Conservation (phyloP, 1,140 invertebrate species). For the Anastatus disparis region DNA sequence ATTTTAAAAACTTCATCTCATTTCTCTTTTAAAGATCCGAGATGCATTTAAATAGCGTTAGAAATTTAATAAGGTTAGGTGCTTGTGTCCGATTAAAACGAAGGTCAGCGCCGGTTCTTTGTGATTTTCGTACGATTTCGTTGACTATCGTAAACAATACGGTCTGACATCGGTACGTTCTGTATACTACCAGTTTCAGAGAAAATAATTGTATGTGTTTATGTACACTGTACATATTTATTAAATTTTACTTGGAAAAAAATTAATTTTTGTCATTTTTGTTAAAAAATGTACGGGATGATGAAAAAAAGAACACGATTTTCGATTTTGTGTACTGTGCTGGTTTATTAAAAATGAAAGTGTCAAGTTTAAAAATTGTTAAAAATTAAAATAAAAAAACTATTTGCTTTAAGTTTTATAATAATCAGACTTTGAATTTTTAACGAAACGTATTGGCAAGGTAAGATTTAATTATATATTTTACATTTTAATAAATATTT, state of each 20-base stretch:
- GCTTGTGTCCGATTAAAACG: background rate
- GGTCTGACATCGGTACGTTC: background rate
- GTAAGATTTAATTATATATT: too few species aligned
- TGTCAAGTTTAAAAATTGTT: background rate
- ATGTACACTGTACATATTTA: background rate
- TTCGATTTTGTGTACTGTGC: background rate
- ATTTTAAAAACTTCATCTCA: too few species aligned
- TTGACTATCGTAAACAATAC: conserved; percentile 16
- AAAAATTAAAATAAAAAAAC: too few species aligned
- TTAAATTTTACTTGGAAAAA: too few species aligned
- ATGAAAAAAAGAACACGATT: background rate
- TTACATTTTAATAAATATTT: too few species aligned
- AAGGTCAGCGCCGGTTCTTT: conserved; percentile 22
- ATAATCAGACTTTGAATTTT: background rate
- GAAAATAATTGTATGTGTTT: conserved; percentile 24
- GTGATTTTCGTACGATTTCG: conserved; percentile 19
- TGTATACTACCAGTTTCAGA: conserved; percentile 23
- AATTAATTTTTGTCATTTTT: too few species aligned
- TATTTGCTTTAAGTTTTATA: too few species aligned
- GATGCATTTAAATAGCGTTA: too few species aligned
- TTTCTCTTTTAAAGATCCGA: too few species aligned
- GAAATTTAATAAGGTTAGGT: conserved; percentile 27
- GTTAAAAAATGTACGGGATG: too few species aligned
- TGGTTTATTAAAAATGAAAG: background rate
- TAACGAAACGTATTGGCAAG: too few species aligned